Percentiles rank a stretch among this genome's conserved stretches.
phyloP scores from a whole-genome alignment of 2,113 vertebrate genomes.

The Malurus elegans region DNA sequence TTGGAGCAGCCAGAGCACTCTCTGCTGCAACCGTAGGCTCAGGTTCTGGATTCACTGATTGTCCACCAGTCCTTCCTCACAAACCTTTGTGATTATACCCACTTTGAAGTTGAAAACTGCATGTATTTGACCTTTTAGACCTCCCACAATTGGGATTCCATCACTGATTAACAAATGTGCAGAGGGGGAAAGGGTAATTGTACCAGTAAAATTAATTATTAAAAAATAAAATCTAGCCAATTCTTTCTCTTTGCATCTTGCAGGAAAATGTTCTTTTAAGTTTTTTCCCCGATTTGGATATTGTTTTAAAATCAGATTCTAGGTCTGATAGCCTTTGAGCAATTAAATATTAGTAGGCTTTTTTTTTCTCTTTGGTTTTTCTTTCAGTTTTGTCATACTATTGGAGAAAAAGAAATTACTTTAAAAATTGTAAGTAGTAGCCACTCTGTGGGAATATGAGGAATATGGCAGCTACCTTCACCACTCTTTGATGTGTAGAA shows the following conservation, averaged over 20 bases:
- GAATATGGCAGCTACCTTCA: background rate
- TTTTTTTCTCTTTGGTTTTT: background rate
- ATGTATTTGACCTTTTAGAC: slow-evolving; percentile 13
- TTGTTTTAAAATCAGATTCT: background rate
- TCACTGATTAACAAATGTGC: slow-evolving; percentile 3
- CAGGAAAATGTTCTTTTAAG: background rate
- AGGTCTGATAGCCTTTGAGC: background rate
- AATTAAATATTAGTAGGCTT: background rate
- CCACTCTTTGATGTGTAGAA: background rate
- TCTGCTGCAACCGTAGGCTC: background rate
- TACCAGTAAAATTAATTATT: background rate
- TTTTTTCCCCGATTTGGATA: background rate
- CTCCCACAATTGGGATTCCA: background rate
- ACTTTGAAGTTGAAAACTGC: slow-evolving; percentile 33
- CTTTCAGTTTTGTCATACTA: background rate
- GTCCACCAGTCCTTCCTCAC: background rate
- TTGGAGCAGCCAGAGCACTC: background rate
- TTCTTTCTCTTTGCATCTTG: background rate
- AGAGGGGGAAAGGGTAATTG: background rate
- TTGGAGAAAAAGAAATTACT: background rate
- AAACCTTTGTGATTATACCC: background rate
- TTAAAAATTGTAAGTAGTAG: background rate
- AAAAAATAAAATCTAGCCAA: background rate
- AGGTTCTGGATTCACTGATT: background rate
- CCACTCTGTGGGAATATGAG: background rate